Conservation (phyloP, 2,888 invertebrate species). For the Emmelina monodactyla region DNA sequence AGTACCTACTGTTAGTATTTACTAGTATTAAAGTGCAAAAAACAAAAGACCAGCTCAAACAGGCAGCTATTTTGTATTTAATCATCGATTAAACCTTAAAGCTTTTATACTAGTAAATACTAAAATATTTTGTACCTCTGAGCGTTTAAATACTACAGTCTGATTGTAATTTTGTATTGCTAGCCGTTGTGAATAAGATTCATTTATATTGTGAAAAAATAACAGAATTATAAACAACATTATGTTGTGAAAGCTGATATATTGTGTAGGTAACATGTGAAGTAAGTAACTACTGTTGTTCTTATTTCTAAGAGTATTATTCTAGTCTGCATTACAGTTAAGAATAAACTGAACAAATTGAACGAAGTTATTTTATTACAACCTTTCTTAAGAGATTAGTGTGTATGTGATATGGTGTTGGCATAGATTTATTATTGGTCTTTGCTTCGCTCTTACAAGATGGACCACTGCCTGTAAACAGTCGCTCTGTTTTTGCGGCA, state of each 20-base stretch:
- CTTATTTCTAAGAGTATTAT: constrained; percentile 67
- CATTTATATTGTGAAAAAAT: constrained; percentile 57
- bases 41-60: too few relatives aligned
- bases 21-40: too few relatives aligned
- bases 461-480: too few relatives aligned
- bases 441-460: too few relatives aligned
- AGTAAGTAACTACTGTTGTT: constrained; percentile 63
- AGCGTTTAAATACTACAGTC: constrained; percentile 27
- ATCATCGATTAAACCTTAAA: constrained; percentile 3
- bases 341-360: constrained; percentile 63
- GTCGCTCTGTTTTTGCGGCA: too few relatives aligned
- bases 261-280: constrained; percentile 60
- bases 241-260: constrained; percentile 61
- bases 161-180: constrained; percentile 63
- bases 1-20: too few relatives aligned
- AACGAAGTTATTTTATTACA: constrained; percentile 29
- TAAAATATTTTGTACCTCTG: not conserved
- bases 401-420: too few relatives aligned
- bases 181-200: constrained; percentile 65
- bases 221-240: constrained; percentile 63
- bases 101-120: too few relatives aligned
- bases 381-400: too few relatives aligned
- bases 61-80: too few relatives aligned
- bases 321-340: constrained; percentile 67
- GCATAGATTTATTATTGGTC: too few relatives aligned